phyloP scores from a whole-genome alignment of 2,797 vertebrate genomes.

The Phoeniculus purpureus region DNA sequence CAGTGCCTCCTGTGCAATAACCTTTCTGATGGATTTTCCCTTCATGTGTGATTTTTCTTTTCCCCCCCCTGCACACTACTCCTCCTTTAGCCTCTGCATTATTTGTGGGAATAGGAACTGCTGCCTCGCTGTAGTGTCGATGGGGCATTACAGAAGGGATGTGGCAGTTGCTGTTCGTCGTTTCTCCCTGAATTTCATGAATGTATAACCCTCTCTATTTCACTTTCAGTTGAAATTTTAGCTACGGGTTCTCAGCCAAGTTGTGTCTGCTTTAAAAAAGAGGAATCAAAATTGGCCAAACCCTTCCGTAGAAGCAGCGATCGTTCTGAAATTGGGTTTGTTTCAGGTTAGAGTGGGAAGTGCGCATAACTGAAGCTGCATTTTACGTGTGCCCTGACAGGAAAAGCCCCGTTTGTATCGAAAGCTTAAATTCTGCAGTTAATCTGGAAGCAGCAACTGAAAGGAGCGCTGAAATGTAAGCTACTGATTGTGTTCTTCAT shows the following conservation, averaged over 20 bases:
- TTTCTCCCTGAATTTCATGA: constrained; percentile 51
- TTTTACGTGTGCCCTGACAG: background rate
- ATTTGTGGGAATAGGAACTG: constrained; percentile 42
- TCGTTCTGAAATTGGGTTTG: background rate
- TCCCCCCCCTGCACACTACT: background rate
- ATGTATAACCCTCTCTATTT: constrained; percentile 64
- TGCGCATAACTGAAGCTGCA: background rate
- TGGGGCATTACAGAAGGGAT: background rate
- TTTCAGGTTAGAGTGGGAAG: constrained; percentile 2
- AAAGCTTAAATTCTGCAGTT: background rate
- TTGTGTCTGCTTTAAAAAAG: background rate
- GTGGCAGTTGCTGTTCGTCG: constrained; percentile 15
- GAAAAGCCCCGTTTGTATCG: background rate
- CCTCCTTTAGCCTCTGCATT: constrained; percentile 48
- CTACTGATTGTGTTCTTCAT: constrained; percentile 9
- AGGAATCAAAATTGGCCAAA: background rate
- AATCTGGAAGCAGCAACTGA: constrained; percentile 3
- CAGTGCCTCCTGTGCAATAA: constrained; percentile 76
- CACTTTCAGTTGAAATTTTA: constrained; percentile 48
- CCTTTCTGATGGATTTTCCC: constrained; percentile 63
- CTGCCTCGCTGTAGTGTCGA: constrained; percentile 15
- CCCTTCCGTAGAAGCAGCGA: background rate
- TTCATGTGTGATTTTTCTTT: constrained; percentile 11
- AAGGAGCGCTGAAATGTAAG: background rate
- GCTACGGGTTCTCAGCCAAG: constrained; percentile 39